Evolutionary conservation across 2,113 vertebrate genomes (phyloP).

Genomic region (Abramis brama): DNA sequence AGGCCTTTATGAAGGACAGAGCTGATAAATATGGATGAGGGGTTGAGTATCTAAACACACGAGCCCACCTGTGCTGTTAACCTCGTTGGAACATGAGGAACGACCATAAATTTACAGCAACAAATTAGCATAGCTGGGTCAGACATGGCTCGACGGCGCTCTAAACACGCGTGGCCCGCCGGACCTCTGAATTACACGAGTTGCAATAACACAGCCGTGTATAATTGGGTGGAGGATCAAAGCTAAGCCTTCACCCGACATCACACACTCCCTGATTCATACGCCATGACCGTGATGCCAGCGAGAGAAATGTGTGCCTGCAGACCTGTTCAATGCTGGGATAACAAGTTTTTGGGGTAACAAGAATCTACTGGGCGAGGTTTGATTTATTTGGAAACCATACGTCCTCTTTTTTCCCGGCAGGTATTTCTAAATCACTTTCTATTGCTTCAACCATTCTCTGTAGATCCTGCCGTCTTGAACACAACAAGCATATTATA

Average conservation of each 20-base stretch:
- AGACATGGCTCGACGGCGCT: constrained; percentile 53
- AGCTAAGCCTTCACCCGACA: constrained; percentile 69
- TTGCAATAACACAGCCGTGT: constrained; percentile 60
- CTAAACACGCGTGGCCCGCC: constrained; percentile 50
- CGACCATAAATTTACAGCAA: constrained; percentile 24
- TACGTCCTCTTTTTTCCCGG: neutral
- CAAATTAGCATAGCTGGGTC: constrained; percentile 43
- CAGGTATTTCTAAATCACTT: neutral
- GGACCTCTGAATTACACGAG: constrained; percentile 60
- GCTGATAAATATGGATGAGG: constrained; percentile 34
- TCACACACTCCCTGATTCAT: constrained; percentile 32
- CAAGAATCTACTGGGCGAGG: neutral
- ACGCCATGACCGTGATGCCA: constrained; percentile 5
- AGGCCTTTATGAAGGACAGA: constrained; percentile 14
- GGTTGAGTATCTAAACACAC: constrained; percentile 27
- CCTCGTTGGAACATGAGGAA: constrained; percentile 12
- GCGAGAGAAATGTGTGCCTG: neutral
- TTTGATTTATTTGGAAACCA: neutral
- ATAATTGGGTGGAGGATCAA: constrained; percentile 73
- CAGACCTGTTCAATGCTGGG: neutral
- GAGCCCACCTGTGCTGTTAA: constrained; percentile 32
- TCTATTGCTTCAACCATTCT: neutral
- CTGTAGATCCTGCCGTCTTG: no score
- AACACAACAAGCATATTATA: no score
- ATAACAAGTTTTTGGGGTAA: neutral